Evolutionary conservation across 1,140 invertebrate genomes (phyloP).

Genomic region (Formica selysi): DNA sequence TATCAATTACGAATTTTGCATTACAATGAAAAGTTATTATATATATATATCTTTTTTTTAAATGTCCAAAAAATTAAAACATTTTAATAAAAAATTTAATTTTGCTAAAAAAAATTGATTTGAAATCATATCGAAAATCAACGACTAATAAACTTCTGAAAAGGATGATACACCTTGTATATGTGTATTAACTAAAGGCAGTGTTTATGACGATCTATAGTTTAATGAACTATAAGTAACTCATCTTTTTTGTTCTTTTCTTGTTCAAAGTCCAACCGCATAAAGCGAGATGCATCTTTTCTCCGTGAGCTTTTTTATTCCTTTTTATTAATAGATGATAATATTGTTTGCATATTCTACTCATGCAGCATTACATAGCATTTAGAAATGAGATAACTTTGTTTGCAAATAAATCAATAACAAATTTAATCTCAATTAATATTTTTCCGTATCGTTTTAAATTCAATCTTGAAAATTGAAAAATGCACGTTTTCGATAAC

Average conservation of each 20-base stretch:
- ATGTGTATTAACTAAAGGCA: slow-evolving; percentile 61
- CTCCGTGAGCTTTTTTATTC: background rate
- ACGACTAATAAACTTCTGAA: background rate
- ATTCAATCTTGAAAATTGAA: background rate
- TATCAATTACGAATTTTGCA: background rate
- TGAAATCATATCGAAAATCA: background rate
- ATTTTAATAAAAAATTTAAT: background rate
- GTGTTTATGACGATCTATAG: slow-evolving; percentile 46
- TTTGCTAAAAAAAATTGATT: background rate
- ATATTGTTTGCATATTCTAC: background rate
- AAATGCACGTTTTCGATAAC: background rate
- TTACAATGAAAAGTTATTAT: background rate
- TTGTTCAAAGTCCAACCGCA: background rate
- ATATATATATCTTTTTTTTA: background rate
- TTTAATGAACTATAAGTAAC: slow-evolving; percentile 26
- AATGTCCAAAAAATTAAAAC: background rate
- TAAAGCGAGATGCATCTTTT: background rate
- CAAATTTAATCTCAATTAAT: slow-evolving; percentile 6
- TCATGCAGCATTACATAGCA: background rate
- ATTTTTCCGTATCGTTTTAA: background rate
- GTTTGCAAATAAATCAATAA: background rate
- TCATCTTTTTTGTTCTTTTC: background rate
- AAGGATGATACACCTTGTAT: slow-evolving; percentile 22
- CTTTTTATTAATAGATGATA: slow-evolving; percentile 25
- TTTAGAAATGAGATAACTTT: background rate